These are phyloP conservation scores for Temnothorax nylanderi DNA, from an alignment of 1,140 invertebrate genomes.

Conservation along the genomic window DNA sequence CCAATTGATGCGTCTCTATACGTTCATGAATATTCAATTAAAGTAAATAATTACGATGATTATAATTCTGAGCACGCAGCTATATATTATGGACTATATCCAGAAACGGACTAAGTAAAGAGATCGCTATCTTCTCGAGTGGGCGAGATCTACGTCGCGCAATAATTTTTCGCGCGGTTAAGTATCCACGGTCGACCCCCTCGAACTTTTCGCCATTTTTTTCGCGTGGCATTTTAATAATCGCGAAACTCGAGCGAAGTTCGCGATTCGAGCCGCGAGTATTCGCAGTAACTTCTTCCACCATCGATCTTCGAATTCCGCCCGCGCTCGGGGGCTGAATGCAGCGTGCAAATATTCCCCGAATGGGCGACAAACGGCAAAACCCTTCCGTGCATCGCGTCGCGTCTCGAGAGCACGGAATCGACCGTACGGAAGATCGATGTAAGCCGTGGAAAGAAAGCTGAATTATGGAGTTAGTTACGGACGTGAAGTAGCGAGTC, in stretches of 20 bases:
- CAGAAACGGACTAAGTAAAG: neutral
- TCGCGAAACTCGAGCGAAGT: constrained; percentile 34
- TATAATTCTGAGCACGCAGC: neutral
- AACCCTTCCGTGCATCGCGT: neutral
- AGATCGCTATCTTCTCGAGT: neutral
- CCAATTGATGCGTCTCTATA: neutral
- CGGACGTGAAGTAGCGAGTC: constrained; percentile 33
- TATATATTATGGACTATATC: neutral
- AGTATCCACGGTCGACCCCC: neutral
- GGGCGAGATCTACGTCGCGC: neutral
- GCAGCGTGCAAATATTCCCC: constrained; percentile 34
- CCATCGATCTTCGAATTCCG: constrained; percentile 51
- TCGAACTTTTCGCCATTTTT: constrained; percentile 49
- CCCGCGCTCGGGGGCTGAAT: neutral
- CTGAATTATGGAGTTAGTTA: constrained; percentile 54
- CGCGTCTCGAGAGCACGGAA: neutral
- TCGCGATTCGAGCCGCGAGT: neutral
- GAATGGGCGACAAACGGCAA: neutral
- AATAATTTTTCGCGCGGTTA: constrained; percentile 32
- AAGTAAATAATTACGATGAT: constrained; percentile 24
- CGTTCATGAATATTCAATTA: constrained; percentile 16
- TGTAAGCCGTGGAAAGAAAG: constrained; percentile 52
- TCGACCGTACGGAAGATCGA: constrained; percentile 43
- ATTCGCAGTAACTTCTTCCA: constrained; percentile 19
- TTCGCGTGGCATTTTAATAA: constrained; percentile 48